These are phyloP conservation scores for Lophura nycthemera DNA, from an alignment of 2,113 vertebrate genomes.

Conservation along the genomic window DNA sequence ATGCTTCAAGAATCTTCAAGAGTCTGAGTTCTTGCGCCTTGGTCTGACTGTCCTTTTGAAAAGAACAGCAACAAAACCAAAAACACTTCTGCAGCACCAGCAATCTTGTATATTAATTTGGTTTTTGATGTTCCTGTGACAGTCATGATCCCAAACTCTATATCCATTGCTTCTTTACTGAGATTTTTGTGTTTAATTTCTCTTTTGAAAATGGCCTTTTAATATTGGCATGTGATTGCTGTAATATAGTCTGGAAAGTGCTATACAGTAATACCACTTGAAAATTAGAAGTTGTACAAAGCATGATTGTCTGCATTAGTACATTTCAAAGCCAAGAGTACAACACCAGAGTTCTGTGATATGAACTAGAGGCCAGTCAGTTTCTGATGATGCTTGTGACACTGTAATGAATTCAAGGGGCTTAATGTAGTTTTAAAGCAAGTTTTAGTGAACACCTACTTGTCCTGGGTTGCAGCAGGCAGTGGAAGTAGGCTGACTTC, in stretches of 20 bases:
- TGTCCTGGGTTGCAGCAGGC: neutral
- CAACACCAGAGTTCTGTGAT: neutral
- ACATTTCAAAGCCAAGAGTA: neutral
- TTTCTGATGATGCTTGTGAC: neutral
- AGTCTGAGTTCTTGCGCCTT: neutral
- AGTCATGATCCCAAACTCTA: neutral
- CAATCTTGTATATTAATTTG: neutral
- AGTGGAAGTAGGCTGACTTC: neutral
- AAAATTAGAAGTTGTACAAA: neutral
- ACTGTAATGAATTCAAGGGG: neutral
- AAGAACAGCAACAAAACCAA: neutral
- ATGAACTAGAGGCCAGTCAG: neutral
- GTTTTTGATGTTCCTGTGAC: neutral
- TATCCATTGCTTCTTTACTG: neutral
- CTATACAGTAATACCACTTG: neutral
- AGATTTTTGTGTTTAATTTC: neutral
- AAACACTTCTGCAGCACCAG: neutral
- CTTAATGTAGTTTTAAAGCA: neutral
- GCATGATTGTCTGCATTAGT: neutral
- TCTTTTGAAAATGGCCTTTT: neutral
- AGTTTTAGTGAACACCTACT: neutral
- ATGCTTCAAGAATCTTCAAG: neutral
- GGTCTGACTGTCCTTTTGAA: neutral
- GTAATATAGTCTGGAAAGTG: neutral
- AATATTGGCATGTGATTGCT: neutral